These are phyloP conservation scores for Fregetta grallaria DNA, from an alignment of 2,113 vertebrate species.

Conservation along the genomic window DNA sequence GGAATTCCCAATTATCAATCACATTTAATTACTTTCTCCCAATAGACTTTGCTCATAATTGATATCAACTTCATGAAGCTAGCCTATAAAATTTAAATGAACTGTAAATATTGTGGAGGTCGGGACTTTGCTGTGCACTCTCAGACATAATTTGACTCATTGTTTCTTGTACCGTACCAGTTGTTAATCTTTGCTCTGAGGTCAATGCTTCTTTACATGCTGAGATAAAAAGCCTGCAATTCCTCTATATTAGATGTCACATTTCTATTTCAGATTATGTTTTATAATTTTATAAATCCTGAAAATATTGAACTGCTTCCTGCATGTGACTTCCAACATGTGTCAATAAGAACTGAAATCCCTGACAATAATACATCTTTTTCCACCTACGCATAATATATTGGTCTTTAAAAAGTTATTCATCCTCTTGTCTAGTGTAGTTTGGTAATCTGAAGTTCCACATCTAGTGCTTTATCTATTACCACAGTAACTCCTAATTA, in stretches of 20 bases:
- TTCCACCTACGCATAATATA: neutral
- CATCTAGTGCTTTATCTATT: neutral
- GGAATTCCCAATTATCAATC: neutral
- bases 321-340: neutral
- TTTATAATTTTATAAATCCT: neutral
- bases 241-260: neutral
- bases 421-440: neutral
- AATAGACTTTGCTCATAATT: slow-evolving; percentile 1
- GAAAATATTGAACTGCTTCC: neutral
- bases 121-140: neutral
- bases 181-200: neutral
- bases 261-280: neutral
- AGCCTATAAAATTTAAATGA: neutral
- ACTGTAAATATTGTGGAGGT: neutral
- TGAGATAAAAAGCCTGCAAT: neutral
- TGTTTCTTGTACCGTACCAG: neutral
- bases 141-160: neutral
- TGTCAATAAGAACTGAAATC: neutral
- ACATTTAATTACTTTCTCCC: slow-evolving; percentile 57
- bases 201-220: neutral
- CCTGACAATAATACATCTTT: neutral
- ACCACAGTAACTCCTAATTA: neutral
- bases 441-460: neutral
- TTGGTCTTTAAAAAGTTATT: neutral
- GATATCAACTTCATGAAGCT: neutral